These are phyloP conservation scores for Alviniconcha marisindica DNA, from an alignment of 1,140 invertebrate genomes.

Conservation along the genomic window DNA sequence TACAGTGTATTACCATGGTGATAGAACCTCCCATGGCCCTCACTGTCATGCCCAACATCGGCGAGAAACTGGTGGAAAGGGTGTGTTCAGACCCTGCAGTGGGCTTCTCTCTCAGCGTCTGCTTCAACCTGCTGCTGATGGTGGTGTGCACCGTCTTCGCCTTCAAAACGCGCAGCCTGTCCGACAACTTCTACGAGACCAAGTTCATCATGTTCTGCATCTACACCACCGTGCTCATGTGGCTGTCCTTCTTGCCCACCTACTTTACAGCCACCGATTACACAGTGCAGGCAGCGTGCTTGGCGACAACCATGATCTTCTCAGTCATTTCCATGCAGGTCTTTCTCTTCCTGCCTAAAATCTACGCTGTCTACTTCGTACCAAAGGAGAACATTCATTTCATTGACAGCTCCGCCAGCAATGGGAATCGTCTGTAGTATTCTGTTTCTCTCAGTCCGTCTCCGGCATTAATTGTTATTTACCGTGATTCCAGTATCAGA, in stretches of 20 bases:
- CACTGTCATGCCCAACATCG: conserved; percentile 22
- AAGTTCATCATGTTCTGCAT: conserved; percentile 60
- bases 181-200: conserved; percentile 68
- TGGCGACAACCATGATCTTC: conserved; percentile 53
- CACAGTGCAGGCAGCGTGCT: conserved; percentile 45
- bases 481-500: no score
- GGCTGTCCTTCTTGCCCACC: conserved; percentile 63
- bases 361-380: conserved; percentile 78
- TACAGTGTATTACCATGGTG: conserved; percentile 37
- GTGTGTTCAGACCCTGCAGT: conserved; percentile 32
- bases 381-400: no score
- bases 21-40: conserved; percentile 30
- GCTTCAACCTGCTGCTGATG: conserved; percentile 91
- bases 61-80: conserved; percentile 38
- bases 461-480: no score
- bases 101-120: conserved; percentile 75
- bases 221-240: conserved; percentile 64
- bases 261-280: conserved; percentile 59
- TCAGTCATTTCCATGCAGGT: conserved; percentile 52
- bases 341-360: conserved; percentile 59
- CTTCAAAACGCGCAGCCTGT: conserved; percentile 79
- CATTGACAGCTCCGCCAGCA: no score
- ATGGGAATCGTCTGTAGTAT: no score
- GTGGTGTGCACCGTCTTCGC: conserved; percentile 92
- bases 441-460: no score